These are phyloP conservation scores for Cremastinae sp. DNA, from an alignment of 2,888 invertebrate genomes.

Conservation along the genomic window DNA sequence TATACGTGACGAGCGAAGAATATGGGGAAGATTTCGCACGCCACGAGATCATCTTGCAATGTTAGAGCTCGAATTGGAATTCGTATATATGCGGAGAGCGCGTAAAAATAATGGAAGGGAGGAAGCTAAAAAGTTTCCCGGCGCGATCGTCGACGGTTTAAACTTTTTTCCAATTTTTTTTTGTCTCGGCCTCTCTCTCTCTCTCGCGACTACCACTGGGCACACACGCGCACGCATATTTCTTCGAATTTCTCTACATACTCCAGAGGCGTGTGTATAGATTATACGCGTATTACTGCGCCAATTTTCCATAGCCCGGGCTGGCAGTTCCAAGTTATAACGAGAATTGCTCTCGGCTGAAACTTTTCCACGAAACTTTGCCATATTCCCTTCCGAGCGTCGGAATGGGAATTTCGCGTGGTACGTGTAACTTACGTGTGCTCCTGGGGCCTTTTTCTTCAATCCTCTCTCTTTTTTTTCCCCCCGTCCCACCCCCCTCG, in stretches of 20 bases:
- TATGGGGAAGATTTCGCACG: slow-evolving; percentile 70
- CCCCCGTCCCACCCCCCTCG: slow-evolving; percentile 23
- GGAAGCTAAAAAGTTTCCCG: slow-evolving; percentile 64
- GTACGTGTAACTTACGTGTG: slow-evolving; percentile 64
- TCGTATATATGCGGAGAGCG: neutral
- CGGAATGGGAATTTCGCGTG: slow-evolving; percentile 34
- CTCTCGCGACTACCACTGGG: slow-evolving; percentile 13
- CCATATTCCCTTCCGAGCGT: slow-evolving; percentile 64
- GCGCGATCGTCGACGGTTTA: slow-evolving; percentile 67
- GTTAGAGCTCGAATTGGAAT: slow-evolving; percentile 35
- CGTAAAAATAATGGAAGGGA: slow-evolving; percentile 5
- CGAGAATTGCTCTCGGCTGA: slow-evolving; percentile 73
- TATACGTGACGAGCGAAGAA: slow-evolving; percentile 77
- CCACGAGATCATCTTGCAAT: slow-evolving; percentile 65
- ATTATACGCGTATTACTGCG: slow-evolving; percentile 13
- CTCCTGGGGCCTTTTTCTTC: slow-evolving; percentile 66
- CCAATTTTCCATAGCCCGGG: slow-evolving; percentile 15
- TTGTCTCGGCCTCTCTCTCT: slow-evolving; percentile 19
- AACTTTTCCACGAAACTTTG: slow-evolving; percentile 70
- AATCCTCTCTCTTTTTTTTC: slow-evolving; percentile 50
- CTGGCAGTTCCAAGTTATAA: slow-evolving; percentile 73
- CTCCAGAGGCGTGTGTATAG: neutral
- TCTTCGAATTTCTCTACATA: slow-evolving; percentile 4
- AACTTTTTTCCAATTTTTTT: slow-evolving; percentile 59
- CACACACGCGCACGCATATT: slow-evolving; percentile 8